phyloP scores from a whole-genome alignment of 1,140 invertebrate species.

The Cotesia vestalis region DNA sequence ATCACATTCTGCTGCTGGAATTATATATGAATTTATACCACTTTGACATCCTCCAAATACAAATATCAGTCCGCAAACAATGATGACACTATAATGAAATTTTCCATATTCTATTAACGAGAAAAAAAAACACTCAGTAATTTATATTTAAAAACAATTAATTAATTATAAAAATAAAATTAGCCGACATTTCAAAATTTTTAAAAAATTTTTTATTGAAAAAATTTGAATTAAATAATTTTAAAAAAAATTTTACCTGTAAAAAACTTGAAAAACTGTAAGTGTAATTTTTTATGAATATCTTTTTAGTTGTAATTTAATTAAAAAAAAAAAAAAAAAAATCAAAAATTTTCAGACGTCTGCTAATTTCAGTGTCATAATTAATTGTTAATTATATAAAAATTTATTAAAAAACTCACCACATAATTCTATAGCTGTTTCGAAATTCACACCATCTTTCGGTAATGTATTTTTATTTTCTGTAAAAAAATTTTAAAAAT shows the following conservation, averaged over 20 bases:
- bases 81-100: slow-evolving; percentile 52
- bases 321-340: too few relatives aligned
- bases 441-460: slow-evolving; percentile 8
- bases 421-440: slow-evolving; percentile 25
- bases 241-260: too few relatives aligned
- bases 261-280: too few relatives aligned
- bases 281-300: too few relatives aligned
- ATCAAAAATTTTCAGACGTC: too few relatives aligned
- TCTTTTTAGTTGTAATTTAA: too few relatives aligned
- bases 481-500: background rate
- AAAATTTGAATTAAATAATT: too few relatives aligned
- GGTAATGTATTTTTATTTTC: background rate
- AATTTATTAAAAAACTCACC: background rate
- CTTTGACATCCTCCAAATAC: slow-evolving; percentile 70
- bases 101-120: slow-evolving; percentile 48
- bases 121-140: background rate
- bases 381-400: background rate
- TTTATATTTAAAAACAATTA: slow-evolving; percentile 15
- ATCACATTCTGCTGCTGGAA: slow-evolving; percentile 69
- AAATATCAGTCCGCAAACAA: slow-evolving; percentile 58
- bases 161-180: slow-evolving; percentile 5
- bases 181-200: too few relatives aligned
- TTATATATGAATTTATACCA: slow-evolving; percentile 69
- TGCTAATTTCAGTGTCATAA: too few relatives aligned
- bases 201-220: too few relatives aligned